A percentile compares a stretch with the other conserved stretches of the same genome.
Evolutionary conservation across 2,113 vertebrate genomes (phyloP).

Genomic region (Talpa occidentalis): DNA sequence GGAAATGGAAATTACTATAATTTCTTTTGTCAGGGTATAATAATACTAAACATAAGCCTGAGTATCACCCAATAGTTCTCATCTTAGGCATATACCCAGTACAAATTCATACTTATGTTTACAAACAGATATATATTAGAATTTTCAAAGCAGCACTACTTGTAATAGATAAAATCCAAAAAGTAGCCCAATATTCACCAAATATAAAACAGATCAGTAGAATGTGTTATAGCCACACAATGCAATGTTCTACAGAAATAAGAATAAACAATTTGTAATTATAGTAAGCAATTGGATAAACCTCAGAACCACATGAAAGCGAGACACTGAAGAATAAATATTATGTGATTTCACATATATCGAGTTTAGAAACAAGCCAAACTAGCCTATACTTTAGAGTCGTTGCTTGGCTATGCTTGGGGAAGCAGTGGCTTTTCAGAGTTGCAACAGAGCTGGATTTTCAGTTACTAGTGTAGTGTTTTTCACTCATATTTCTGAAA

Average conservation of each 20-base stretch:
- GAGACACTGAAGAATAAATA: neutral
- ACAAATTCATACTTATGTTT: neutral
- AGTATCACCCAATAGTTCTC: neutral
- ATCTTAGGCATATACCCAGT: neutral
- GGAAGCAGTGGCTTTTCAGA: neutral
- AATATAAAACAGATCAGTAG: neutral
- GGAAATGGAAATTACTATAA: neutral
- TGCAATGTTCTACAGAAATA: neutral
- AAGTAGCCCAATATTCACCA: neutral
- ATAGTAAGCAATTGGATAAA: neutral
- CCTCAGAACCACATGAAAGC: neutral
- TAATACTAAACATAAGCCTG: neutral
- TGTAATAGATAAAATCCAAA: neutral
- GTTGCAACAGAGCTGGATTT: neutral
- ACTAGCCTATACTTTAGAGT: neutral
- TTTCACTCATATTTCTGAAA: neutral
- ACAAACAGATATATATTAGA: neutral
- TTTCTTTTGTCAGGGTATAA: neutral
- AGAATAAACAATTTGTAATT: neutral
- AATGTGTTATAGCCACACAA: neutral
- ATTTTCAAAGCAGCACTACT: slow-evolving; percentile 14
- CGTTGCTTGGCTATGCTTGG: neutral
- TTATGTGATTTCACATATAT: neutral
- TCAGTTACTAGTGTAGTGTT: neutral
- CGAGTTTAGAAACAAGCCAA: neutral